These are phyloP conservation scores for Gorsachius goisagi DNA, from an alignment of 2,113 vertebrate species.

Conservation along the genomic window DNA sequence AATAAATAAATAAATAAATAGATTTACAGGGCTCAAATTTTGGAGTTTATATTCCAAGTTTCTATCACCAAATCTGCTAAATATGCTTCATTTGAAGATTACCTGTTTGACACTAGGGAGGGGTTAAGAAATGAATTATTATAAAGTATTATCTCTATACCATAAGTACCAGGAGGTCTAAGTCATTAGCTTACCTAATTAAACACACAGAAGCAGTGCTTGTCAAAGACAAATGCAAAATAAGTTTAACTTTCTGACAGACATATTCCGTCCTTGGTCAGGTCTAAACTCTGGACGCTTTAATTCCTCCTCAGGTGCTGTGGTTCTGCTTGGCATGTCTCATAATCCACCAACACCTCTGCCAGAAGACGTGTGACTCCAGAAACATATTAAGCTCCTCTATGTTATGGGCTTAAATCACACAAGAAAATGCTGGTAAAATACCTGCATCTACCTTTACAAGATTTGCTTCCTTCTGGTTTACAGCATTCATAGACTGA, in stretches of 20 bases:
- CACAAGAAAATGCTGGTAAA: background rate
- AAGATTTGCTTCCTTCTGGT: background rate
- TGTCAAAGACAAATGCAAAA: background rate
- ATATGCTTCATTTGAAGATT: background rate
- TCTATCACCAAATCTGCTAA: background rate
- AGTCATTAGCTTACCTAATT: conserved; percentile 10
- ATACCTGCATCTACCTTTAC: background rate
- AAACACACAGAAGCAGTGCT: background rate
- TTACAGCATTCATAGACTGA: background rate
- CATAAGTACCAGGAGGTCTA: background rate
- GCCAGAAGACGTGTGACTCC: background rate
- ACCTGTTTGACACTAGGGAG: background rate
- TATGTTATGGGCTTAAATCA: background rate
- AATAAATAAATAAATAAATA: too few relatives aligned
- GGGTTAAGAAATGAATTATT: background rate
- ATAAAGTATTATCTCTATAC: background rate
- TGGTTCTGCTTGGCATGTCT: background rate
- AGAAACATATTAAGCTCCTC: background rate
- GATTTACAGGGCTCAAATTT: background rate
- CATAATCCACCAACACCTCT: background rate
- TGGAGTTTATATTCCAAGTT: background rate
- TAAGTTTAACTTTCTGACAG: background rate
- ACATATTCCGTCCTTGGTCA: background rate
- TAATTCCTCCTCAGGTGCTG: background rate
- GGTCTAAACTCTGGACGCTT: background rate